These are phyloP conservation scores for Drosophila biarmipes DNA, from an alignment of 1,140 invertebrate genomes.

Conservation along the genomic window DNA sequence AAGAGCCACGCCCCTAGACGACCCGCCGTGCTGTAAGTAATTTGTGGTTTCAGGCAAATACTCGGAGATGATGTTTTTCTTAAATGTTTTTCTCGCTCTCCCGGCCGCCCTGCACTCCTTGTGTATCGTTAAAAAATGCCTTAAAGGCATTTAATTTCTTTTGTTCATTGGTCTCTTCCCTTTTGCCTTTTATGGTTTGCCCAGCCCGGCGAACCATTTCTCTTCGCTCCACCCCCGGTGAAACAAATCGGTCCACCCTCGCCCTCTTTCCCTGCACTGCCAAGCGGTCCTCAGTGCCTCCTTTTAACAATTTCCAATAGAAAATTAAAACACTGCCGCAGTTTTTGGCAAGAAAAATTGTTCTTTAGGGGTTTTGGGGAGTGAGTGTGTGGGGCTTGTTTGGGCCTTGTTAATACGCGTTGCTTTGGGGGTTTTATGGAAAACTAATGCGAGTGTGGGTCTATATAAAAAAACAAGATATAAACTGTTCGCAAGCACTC, in stretches of 20 bases:
- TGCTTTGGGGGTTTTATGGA: slow-evolving; percentile 6
- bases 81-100: slow-evolving; percentile 78
- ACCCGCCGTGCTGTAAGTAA: slow-evolving; percentile 81
- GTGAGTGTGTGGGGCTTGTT: slow-evolving; percentile 20
- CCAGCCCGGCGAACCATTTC: slow-evolving; percentile 16
- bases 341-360: slow-evolving; percentile 70
- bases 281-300: slow-evolving; percentile 34
- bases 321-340: slow-evolving; percentile 80
- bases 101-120: slow-evolving; percentile 18
- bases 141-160: slow-evolving; percentile 83
- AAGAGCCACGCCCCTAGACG: slow-evolving; percentile 61
- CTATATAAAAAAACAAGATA: slow-evolving; percentile 60
- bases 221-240: slow-evolving; percentile 26
- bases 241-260: slow-evolving; percentile 69
- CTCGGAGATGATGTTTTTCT: slow-evolving; percentile 80
- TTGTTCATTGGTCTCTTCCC: slow-evolving; percentile 73
- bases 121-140: slow-evolving; percentile 82
- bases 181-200: slow-evolving; percentile 60
- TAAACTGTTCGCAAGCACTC: too few relatives aligned
- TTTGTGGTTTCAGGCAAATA: slow-evolving; percentile 83
- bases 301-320: slow-evolving; percentile 82
- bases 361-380: slow-evolving; percentile 46
- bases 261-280: background rate
- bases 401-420: slow-evolving; percentile 66
- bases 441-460: background rate